Evolutionary conservation across 2,888 invertebrate genomes (phyloP).

Genomic region (Cerastoderma edule): DNA sequence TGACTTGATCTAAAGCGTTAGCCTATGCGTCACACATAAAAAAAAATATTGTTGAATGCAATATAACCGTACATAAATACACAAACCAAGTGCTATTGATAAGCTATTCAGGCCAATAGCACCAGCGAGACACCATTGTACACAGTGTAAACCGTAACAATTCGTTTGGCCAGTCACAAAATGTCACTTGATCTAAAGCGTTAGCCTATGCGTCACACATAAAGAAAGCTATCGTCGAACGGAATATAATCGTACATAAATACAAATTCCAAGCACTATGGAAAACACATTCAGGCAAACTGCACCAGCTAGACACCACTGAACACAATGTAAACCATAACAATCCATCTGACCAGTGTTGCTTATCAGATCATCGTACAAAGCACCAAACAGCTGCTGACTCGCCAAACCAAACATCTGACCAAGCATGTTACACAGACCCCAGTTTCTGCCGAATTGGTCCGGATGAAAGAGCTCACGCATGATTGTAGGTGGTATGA

Average conservation of each 20-base stretch:
- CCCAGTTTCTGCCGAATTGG: not conserved
- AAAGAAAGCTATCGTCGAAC: too few species aligned
- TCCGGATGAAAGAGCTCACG: not conserved
- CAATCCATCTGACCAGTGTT: not conserved
- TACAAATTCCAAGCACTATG: too few species aligned
- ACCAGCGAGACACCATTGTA: not conserved
- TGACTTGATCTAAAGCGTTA: too few species aligned
- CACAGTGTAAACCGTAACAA: not conserved
- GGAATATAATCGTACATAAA: too few species aligned
- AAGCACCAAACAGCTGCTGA: not conserved
- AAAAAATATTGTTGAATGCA: too few species aligned
- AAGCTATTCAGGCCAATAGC: too few species aligned
- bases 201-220: too few species aligned
- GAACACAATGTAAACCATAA: not conserved
- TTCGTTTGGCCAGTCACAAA: not conserved
- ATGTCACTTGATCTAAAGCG: too few species aligned
- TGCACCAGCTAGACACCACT: not conserved
- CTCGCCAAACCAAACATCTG: not conserved
- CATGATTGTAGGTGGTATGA: not conserved
- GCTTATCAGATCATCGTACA: constrained; percentile 2
- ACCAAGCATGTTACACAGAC: not conserved
- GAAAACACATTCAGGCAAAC: too few species aligned
- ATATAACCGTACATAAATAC: too few species aligned
- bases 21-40: too few species aligned
- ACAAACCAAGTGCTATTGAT: too few species aligned